These are phyloP conservation scores for Lithobates sylvaticus DNA, from an alignment of 2,797 vertebrate species.

Conservation along the genomic window DNA sequence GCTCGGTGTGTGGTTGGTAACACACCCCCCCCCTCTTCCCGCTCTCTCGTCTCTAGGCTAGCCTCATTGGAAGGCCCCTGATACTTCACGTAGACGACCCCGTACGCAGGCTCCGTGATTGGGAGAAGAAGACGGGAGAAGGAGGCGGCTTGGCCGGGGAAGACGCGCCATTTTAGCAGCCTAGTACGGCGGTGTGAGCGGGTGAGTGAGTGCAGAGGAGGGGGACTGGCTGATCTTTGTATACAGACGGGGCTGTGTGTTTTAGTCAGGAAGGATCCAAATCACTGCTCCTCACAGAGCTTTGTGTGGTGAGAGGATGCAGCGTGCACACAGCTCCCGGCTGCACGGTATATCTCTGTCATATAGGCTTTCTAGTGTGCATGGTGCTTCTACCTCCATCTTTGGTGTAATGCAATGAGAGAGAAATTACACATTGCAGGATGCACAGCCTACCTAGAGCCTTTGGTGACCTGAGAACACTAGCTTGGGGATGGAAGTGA, in stretches of 20 bases:
- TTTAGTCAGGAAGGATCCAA: no score
- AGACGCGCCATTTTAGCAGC: conserved; percentile 48
- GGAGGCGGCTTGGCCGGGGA: conserved; percentile 12
- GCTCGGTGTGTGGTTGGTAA: background rate
- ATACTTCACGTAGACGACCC: background rate
- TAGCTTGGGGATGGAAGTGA: background rate
- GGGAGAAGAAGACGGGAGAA: conserved; percentile 24
- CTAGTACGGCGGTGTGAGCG: background rate
- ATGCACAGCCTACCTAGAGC: no score
- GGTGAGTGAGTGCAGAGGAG: conserved; percentile 25
- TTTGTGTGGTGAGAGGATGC: background rate
- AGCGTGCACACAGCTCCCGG: no score
- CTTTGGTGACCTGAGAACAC: background rate
- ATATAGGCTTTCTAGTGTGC: no score
- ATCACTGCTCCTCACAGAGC: background rate
- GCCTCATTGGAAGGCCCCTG: conserved; percentile 16
- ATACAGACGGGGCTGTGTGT: no score
- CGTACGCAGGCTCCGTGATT: conserved; percentile 6
- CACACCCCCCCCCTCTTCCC: background rate
- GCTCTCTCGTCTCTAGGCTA: background rate
- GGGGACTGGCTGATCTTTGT: background rate
- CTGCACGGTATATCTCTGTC: no score
- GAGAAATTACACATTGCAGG: no score
- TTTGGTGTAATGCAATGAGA: no score
- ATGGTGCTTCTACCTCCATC: no score